Evolutionary conservation across 2,888 invertebrate species (phyloP).

Genomic region (Micropterix aruncella): DNA sequence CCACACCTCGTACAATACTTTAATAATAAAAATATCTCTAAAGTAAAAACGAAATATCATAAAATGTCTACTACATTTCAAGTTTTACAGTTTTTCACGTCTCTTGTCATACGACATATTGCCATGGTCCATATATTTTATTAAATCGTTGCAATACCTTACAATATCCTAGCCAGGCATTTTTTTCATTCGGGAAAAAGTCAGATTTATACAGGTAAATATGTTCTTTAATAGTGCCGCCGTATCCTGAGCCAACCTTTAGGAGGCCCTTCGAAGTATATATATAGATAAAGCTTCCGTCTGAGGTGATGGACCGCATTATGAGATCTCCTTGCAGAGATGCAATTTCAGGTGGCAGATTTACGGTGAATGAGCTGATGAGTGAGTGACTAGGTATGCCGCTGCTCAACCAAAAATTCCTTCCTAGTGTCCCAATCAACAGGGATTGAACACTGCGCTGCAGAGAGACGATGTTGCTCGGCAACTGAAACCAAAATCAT

Average conservation of each 20-base stretch:
- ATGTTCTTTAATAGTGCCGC: constrained; percentile 85
- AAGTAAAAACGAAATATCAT: too few species aligned
- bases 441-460: constrained; percentile 85
- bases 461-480: constrained; percentile 68
- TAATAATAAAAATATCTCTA: too few species aligned
- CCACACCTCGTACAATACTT: too few species aligned
- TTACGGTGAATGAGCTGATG: constrained; percentile 51
- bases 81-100: too few species aligned
- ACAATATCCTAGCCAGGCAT: constrained; percentile 78
- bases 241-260: constrained; percentile 92
- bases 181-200: constrained; percentile 67
- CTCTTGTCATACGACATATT: too few species aligned
- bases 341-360: constrained; percentile 22
- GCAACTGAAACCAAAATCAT: constrained; percentile 43
- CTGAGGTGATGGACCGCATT: constrained; percentile 61
- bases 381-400: constrained; percentile 71
- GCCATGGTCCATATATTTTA: constrained; percentile 56
- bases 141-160: constrained; percentile 68
- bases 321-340: constrained; percentile 25
- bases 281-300: constrained; percentile 83
- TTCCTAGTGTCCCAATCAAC: constrained; percentile 66
- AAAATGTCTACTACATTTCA: too few species aligned
- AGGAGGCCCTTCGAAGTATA: constrained; percentile 72
- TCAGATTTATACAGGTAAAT: constrained; percentile 67
- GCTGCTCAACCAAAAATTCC: constrained; percentile 80